phyloP scores from a whole-genome alignment of 2,113 vertebrate species.

The Cinclus mexicanus region DNA sequence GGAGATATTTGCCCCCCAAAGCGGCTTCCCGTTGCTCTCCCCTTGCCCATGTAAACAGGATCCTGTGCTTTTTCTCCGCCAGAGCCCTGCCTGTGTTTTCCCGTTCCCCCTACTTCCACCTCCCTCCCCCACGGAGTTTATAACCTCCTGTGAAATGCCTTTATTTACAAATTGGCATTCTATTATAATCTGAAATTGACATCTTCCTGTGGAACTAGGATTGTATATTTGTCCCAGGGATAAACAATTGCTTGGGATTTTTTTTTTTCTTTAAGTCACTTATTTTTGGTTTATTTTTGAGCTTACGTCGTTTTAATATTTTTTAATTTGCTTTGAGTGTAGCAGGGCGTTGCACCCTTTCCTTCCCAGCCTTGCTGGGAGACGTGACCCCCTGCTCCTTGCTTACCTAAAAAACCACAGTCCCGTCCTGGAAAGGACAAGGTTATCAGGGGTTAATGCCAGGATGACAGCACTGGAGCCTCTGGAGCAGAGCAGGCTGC shows the following conservation, averaged over 20 bases:
- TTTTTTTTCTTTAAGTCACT: background rate
- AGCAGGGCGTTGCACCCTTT: background rate
- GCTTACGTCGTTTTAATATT: background rate
- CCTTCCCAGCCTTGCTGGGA: background rate
- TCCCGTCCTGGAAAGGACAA: conserved; percentile 60
- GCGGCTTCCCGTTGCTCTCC: background rate
- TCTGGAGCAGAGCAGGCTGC: conserved; percentile 85
- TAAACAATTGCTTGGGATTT: conserved; percentile 59
- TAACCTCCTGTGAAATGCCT: conserved; percentile 52
- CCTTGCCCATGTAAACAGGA: background rate
- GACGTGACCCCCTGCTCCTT: background rate
- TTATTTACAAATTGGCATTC: conserved; percentile 63
- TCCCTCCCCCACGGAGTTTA: conserved; percentile 5
- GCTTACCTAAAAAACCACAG: background rate
- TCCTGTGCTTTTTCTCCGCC: background rate
- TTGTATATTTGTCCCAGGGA: conserved; percentile 53
- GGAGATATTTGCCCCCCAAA: background rate
- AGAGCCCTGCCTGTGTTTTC: background rate
- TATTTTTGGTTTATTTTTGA: conserved; percentile 27
- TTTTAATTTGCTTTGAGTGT: background rate
- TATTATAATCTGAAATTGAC: conserved; percentile 62
- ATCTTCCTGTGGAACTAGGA: conserved; percentile 48
- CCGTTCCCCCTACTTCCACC: background rate
- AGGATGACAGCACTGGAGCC: conserved; percentile 81
- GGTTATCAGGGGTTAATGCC: conserved; percentile 85